Evolutionary conservation across 2,113 vertebrate species (phyloP), one percentile per base, ranked within the genome.

Genomic region (Cyanistes caeruleus): DNA sequence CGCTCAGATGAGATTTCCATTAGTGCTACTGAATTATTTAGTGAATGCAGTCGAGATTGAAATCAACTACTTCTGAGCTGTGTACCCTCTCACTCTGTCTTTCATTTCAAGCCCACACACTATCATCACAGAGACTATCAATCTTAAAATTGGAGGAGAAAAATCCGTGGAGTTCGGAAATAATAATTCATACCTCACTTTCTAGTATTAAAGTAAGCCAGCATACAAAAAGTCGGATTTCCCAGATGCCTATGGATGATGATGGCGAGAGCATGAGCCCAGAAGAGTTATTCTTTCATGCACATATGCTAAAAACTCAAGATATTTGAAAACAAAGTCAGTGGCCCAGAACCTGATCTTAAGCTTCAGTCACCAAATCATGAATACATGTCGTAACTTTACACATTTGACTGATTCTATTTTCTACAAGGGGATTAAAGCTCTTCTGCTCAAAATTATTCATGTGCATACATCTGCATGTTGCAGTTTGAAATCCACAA

Each of bases 21-120:
- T 98, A 98, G 94, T 62, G 80, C 89, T 90, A 75, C 80, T 98
- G 95, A 98, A 98, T 98, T 98, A 98, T 98, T 98, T 98, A 98
- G 94, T 96, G 92, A 90, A 93, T 92, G 86, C 96, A 89, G 39
- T 11, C 15, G 96, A 88, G 89, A 72, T 20, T 84, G 92, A 93
- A 92, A 92, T 96, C 94, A 95, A 9, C 81, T 85, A 4, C 79
- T 83, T 90, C 91, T 68, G 77, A 97, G 92, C 62, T 70, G 46
- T 62, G 60, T 56, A 82, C 46, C 48, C 53, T 86, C 84, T 91
- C 92, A 76, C 67, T 52, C 63, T 33, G 13, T 84, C 74, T 91
- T 95, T 96, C 91, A 92, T 28, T 56, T 80, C 77, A 78, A 49
- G 25, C 64, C 64, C 1, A 0, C 31, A 30, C 20, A 24, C 46